A percentile compares a stretch with the other conserved stretches of the same genome.
phyloP scores from a whole-genome alignment of 2,113 vertebrate species.

The crab-eating macaque (Macaca fascicularis) region DNA sequence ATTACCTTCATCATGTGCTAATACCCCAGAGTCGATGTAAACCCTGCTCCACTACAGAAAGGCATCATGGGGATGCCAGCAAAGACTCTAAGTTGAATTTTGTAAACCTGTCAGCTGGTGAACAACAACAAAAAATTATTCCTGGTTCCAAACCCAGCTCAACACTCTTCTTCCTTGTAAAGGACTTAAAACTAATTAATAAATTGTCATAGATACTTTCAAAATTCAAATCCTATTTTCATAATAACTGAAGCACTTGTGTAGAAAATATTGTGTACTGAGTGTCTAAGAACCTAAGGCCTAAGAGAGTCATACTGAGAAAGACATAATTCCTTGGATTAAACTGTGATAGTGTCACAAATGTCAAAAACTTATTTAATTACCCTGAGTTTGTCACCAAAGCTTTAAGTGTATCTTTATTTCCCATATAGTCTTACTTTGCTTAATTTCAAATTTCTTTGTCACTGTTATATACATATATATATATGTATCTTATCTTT shows the following conservation, averaged over 20 bases:
- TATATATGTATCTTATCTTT: not conserved
- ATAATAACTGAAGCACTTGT: slow-evolving; percentile 65
- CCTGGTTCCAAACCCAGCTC: slow-evolving; percentile 82
- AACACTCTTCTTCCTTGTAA: slow-evolving; percentile 78
- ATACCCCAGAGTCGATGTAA: slow-evolving; percentile 84
- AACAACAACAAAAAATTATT: slow-evolving; percentile 81
- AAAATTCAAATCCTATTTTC: slow-evolving; percentile 60
- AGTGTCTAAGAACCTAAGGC: slow-evolving; percentile 7
- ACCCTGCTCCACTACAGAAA: slow-evolving; percentile 83
- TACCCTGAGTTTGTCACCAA: not conserved
- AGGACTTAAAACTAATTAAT: slow-evolving; percentile 79
- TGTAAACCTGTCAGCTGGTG: slow-evolving; percentile 85
- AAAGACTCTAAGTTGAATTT: slow-evolving; percentile 84
- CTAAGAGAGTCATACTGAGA: slow-evolving; percentile 32
- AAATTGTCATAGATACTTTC: slow-evolving; percentile 76
- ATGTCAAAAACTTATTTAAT: slow-evolving; percentile 25
- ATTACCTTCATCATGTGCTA: slow-evolving; percentile 90
- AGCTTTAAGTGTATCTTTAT: not conserved
- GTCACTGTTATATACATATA: not conserved
- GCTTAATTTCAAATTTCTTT: slow-evolving; percentile 39
- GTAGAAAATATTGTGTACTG: slow-evolving; percentile 20
- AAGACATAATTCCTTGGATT: not conserved
- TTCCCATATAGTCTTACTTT: slow-evolving; percentile 20
- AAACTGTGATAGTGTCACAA: not conserved
- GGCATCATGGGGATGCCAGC: slow-evolving; percentile 83